Evolutionary conservation across 2,797 vertebrate genomes (phyloP).

Genomic region (Spheniscus humboldti): DNA sequence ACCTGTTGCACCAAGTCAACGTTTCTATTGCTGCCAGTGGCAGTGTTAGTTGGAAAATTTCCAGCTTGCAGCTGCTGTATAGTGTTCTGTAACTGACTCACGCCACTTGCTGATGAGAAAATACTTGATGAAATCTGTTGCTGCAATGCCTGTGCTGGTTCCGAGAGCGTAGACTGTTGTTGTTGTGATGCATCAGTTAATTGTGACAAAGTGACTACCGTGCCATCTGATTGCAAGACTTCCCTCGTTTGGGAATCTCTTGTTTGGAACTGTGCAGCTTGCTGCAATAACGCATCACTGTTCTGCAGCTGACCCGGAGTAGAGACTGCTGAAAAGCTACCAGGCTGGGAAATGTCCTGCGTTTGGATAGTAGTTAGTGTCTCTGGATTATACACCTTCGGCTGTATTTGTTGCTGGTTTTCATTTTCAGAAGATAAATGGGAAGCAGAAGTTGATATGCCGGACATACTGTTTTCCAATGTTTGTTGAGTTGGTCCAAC

Average conservation of each 20-base stretch:
- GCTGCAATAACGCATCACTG: conserved; percentile 86
- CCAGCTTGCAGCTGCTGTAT: conserved; percentile 93
- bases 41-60: conserved; percentile 75
- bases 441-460: conserved; percentile 80
- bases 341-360: conserved; percentile 84
- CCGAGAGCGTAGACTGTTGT: conserved; percentile 67
- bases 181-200: conserved; percentile 79
- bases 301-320: conserved; percentile 75
- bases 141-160: conserved; percentile 78
- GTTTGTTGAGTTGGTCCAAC: conserved; percentile 83
- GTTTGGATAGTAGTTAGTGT: conserved; percentile 86
- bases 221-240: conserved; percentile 74
- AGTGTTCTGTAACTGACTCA: conserved; percentile 91
- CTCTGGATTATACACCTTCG: conserved; percentile 82
- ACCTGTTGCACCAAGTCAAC: conserved; percentile 86
- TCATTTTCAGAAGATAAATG: conserved; percentile 83
- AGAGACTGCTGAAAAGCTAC: conserved; percentile 80
- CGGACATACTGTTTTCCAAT: conserved; percentile 78
- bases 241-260: conserved; percentile 85
- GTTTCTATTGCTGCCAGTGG: conserved; percentile 75
- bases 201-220: conserved; percentile 83
- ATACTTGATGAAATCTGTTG: conserved; percentile 80
- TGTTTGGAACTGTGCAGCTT: conserved; percentile 80
- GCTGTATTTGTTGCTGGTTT: conserved; percentile 78
- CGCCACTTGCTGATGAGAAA: conserved; percentile 82